A percentile compares a stretch with the other conserved stretches of the same genome.
These are phyloP conservation scores for Pyrgus malvae DNA, from an alignment of 2,888 invertebrate species.

Conservation along the genomic window DNA sequence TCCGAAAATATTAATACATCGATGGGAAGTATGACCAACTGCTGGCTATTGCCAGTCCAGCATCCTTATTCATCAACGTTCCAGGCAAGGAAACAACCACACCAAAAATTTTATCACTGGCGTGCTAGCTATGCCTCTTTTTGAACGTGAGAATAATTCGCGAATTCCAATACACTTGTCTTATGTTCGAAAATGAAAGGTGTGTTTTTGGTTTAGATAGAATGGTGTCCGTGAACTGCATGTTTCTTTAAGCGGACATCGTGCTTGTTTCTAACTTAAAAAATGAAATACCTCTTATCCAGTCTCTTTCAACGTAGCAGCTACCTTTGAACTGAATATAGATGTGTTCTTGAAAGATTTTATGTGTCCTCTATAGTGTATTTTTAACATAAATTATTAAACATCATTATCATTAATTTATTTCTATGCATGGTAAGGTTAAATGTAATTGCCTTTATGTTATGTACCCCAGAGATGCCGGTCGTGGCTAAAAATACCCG, in stretches of 20 bases:
- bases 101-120: no score
- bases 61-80: no score
- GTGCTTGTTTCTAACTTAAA: constrained; percentile 12
- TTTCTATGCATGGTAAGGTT: neutral
- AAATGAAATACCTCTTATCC: constrained; percentile 2
- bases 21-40: no score
- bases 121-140: no score
- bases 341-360: neutral
- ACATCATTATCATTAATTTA: neutral
- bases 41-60: no score
- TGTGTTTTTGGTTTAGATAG: neutral
- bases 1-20: no score
- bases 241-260: constrained; percentile 7
- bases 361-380: neutral
- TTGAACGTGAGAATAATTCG: no score
- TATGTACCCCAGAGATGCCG: constrained; percentile 10
- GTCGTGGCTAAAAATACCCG: constrained; percentile 18
- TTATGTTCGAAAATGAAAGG: neutral
- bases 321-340: constrained; percentile 14
- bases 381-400: neutral
- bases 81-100: no score
- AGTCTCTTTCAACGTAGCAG: neutral
- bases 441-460: neutral
- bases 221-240: constrained; percentile 12
- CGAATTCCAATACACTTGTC: no score